Conservation (phyloP, 2,888 invertebrate species). For the Iphiclides podalirius region DNA sequence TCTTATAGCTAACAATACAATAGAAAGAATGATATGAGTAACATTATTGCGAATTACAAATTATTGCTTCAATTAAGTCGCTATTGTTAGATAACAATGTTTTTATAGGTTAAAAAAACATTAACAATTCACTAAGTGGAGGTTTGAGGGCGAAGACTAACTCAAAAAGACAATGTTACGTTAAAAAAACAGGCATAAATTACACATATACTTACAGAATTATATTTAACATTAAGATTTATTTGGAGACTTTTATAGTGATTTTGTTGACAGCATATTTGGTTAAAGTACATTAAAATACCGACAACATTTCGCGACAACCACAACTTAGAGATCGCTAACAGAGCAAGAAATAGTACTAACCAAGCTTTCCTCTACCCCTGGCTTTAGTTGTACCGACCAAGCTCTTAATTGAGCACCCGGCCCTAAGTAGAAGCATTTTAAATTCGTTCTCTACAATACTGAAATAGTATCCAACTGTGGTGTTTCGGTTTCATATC, state of each 20-base stretch:
- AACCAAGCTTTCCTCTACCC: too few species aligned
- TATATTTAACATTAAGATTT: not conserved
- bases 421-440: not conserved
- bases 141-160: not conserved
- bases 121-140: too few species aligned
- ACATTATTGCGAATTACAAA: slow-evolving; percentile 5
- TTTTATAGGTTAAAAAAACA: too few species aligned
- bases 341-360: too few species aligned
- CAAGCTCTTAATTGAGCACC: not conserved
- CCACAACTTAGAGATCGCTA: not conserved
- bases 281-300: too few species aligned
- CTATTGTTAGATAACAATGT: not conserved
- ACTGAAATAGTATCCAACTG: not conserved
- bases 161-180: too few species aligned
- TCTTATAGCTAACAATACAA: slow-evolving; percentile 1
- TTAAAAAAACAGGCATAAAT: too few species aligned
- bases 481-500: not conserved
- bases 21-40: slow-evolving; percentile 4
- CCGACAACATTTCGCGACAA: not conserved
- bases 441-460: not conserved
- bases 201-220: too few species aligned
- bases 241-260: not conserved
- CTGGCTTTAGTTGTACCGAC: not conserved
- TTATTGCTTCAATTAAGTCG: not conserved
- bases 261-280: not conserved